Base-by-base conservation (phyloP, 2,888 invertebrate species). In the Scaptomyza flava region DNA sequence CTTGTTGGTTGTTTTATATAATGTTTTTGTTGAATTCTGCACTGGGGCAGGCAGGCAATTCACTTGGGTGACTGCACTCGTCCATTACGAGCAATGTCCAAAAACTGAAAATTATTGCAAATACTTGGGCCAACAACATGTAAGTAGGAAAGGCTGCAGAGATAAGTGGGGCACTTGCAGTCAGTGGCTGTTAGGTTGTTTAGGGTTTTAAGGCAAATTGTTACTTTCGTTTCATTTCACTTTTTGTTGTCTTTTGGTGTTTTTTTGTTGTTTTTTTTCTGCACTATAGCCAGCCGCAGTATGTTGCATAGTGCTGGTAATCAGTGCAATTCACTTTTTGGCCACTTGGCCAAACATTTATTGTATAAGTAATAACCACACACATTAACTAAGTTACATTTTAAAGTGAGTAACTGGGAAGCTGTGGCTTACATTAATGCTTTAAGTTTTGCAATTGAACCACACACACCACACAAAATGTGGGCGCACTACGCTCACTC, bases 221-320 rank as follows among this genome's bases (percentile, higher is more conserved):
- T 79, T 81, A 81, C 81, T 81, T 81, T 81, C 81, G 79, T 81
- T 81, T 84, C 81, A 81, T 81, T 81, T 81, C 81, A 79, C 81
- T 75, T 75, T 73, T 71, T 59, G 42, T 30, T 52, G 30, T 58
- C 38, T 36, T 50, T 30, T 41, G 8, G 9, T n/a, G n/a, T n/a
- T n/a, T n/a, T n/a, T n/a, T n/a, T n/a, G n/a, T n/a, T n/a, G n/a
- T n/a, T n/a, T n/a, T 51, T 38, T 41, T 41, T 41, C 6, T 38
- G 38, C 14, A 33, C 33, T 31, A 9, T 9, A 9, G 31, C 27
- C 27, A 27, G 31, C 31, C 31, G 6, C 9, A 11, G 4, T 6
- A n/a, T 41, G 38, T 41, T 41, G 41, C 41, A 41, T 17, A 17
- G 17, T 17, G 41, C 7, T 41, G 14, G 14, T 38, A 38, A 38